Base-by-base conservation (phyloP, 2,888 invertebrate species). In the Dicyrtoma fusca region DNA sequence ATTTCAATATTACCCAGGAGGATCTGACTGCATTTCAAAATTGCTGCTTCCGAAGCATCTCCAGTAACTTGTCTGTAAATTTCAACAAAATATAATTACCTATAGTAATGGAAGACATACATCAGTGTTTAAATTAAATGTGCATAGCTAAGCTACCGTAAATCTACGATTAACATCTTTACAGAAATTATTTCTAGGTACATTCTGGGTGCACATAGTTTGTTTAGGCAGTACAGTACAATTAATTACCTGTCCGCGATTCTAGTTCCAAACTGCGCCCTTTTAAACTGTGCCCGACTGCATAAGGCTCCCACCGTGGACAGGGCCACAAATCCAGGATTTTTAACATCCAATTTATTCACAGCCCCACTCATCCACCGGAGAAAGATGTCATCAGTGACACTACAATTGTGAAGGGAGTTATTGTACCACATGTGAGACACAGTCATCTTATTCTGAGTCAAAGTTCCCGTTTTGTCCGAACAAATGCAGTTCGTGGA, bases 401-500 rank as follows among this genome's bases (percentile, higher is more conserved):
- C 57, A 17, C 59, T 49, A 61, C 66, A 65, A 14, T 72, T 47
- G 13, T 61, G 72, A 42, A 66, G 66, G 45, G 45, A 21, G 45
- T 69, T 73, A 25, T 63, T 63, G 44, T 59, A 73, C 73, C 73
- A 73, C 65, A 73, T 45, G 26, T 73, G 73, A 17, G 69, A 61
- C 0, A 73, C 62, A 3, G 63, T 53, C 73, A 73, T 73, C 19
- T 64, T 69, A 21, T 72, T 72, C 25, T 72, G 72, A 8, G 72
- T 72, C 45, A 72, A 51, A 25, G 72, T 72, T 17, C 72, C 73
- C n/a, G 71, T 76, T 82, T 88, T 88, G 82, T 88, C 88, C 8
- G 87, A 88, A 82, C 88, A 88, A 82, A 88, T 88, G 78, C 87
- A 87, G 11, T 87, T 87, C 23, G 88, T 88, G 8, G 88, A 88